These are phyloP conservation scores for Sinonovacula constricta DNA, from an alignment of 1,140 invertebrate species.

Conservation along the genomic window DNA sequence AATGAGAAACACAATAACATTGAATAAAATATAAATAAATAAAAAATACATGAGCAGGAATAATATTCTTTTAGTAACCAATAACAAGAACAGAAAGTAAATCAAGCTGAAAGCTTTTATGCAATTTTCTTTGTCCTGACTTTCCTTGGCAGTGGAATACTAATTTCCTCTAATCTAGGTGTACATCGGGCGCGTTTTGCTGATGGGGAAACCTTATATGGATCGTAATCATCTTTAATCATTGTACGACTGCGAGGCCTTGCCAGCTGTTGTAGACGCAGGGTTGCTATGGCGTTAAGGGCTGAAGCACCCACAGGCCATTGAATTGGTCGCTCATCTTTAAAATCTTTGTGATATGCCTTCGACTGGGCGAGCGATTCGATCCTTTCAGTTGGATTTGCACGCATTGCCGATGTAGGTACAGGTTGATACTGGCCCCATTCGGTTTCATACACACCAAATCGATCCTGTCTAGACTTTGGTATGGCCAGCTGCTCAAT, in stretches of 20 bases:
- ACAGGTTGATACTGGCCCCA: slow-evolving; percentile 63
- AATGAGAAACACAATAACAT: too few relatives aligned
- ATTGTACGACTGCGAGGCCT: slow-evolving; percentile 68
- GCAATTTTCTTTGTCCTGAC: slow-evolving; percentile 62
- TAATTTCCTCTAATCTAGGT: slow-evolving; percentile 68
- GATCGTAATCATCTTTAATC: slow-evolving; percentile 73
- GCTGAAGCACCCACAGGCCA: slow-evolving; percentile 65
- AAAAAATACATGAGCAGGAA: too few relatives aligned
- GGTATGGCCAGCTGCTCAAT: slow-evolving; percentile 59
- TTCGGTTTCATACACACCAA: slow-evolving; percentile 55
- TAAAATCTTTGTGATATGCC: slow-evolving; percentile 59
- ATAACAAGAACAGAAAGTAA: too few relatives aligned
- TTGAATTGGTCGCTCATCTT: slow-evolving; percentile 62
- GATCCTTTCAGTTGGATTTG: slow-evolving; percentile 52
- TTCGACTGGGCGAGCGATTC: slow-evolving; percentile 66
- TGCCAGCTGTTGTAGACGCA: slow-evolving; percentile 68
- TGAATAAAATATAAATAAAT: too few relatives aligned
- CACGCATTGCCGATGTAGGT: slow-evolving; percentile 51
- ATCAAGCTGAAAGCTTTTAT: too few relatives aligned
- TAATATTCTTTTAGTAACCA: too few relatives aligned
- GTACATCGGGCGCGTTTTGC: slow-evolving; percentile 64
- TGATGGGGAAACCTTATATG: slow-evolving; percentile 64
- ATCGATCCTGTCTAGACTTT: slow-evolving; percentile 53
- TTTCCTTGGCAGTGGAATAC: slow-evolving; percentile 70
- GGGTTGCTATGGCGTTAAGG: slow-evolving; percentile 66